Evolutionary conservation across 1,140 invertebrate species (phyloP), one percentile per base, ranked within the genome.

Genomic region (Acarapis woodi): DNA sequence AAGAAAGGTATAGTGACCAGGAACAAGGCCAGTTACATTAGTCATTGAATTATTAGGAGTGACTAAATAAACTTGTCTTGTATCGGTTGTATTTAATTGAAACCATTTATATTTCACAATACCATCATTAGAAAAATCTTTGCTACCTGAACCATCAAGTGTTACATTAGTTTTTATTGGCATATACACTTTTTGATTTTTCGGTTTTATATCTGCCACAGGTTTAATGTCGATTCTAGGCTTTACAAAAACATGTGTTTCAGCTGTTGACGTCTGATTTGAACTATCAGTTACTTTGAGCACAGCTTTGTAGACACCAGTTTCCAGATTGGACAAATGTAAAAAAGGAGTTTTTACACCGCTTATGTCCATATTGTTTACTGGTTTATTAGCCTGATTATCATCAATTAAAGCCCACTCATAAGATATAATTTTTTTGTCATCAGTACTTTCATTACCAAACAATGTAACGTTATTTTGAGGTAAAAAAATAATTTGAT

Each of bases 281-380:
- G 73, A 72, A 41, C 70, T 71, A 49, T 90, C 83, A 4, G 74
- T 85, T 2, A 90, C 82, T 61, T 79, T 82, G 3, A 93, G 57
- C 6, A 75, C 71, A 59, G 88, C 90, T 5, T 76, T 85, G 50
- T 90, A 93, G 56, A 85, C 73, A 36, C 83, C 83, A 50, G 80
- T 74, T 51, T 85, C 76, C 38, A 90, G 59, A 54, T 87, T 77
- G 2, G 76, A 80, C 3, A 90, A 55, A 49, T 73, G 67, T 28
- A 78, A 59, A 50, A 74, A 79, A 1, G 80, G 76, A 1, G 78
- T 83, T 46, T 75, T 64, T 0, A 80, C 83, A 25, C 42, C 44
- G 35, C 80, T 75, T 75, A 87, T 85, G 51, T 87, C 80, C n/a
- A n/a, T n/a, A n/a, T n/a, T n/a, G n/a, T n/a, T n/a, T 12, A 79